phyloP scores from a whole-genome alignment of 2,888 invertebrate species.

The Portevinia maculata region DNA sequence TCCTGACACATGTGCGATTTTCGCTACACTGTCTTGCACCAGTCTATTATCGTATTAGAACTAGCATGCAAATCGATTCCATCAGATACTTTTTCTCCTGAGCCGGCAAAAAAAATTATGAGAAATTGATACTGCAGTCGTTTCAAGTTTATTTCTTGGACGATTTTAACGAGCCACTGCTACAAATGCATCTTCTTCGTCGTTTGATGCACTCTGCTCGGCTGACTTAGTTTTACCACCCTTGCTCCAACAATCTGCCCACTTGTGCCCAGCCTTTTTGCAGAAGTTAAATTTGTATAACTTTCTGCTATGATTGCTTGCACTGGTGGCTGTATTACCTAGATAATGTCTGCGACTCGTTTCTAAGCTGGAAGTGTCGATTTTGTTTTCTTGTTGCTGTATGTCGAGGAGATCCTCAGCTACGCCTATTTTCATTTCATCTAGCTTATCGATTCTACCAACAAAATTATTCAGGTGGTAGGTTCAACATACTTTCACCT shows the following conservation, averaged over 20 bases:
- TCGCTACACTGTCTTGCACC: conserved; percentile 48
- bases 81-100: neutral
- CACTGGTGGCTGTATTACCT: neutral
- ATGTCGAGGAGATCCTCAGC: conserved; percentile 26
- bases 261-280: conserved; percentile 37
- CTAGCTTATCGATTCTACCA: no score
- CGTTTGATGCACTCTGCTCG: conserved; percentile 28
- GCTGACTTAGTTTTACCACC: neutral
- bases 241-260: conserved; percentile 35
- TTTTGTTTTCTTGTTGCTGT: conserved; percentile 27
- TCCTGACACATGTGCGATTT: conserved; percentile 53
- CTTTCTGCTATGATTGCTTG: conserved; percentile 1
- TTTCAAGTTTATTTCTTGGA: neutral
- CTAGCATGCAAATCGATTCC: conserved; percentile 7
- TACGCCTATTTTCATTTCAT: no score
- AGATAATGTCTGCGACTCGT: neutral
- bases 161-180: neutral
- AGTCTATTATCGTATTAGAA: neutral
- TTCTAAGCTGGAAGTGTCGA: neutral
- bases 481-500: no score
- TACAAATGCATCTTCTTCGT: conserved; percentile 15
- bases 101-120: neutral
- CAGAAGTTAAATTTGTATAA: no score
- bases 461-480: no score
- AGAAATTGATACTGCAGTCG: neutral